These are phyloP conservation scores for Philaethria dido DNA, from an alignment of 2,888 invertebrate genomes.

Conservation along the genomic window DNA sequence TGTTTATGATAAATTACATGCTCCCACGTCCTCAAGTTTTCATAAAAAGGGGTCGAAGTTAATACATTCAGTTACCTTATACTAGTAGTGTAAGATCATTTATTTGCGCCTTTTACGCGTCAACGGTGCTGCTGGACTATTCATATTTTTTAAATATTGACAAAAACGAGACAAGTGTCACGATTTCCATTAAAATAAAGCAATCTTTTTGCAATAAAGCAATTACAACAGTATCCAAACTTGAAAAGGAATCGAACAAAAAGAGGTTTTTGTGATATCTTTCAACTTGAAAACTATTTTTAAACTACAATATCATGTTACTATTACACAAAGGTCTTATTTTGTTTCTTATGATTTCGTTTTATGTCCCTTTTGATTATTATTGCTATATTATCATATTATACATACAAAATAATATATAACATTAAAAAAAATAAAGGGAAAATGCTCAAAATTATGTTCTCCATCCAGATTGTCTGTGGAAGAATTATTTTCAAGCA, in stretches of 20 bases:
- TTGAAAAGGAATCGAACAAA: constrained; percentile 8
- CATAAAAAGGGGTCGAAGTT: too few species aligned
- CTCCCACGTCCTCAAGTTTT: too few species aligned
- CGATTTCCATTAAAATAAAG: constrained; percentile 36
- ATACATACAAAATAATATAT: too few species aligned
- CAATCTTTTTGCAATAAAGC: constrained; percentile 18
- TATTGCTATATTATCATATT: too few species aligned
- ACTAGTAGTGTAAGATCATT: too few species aligned
- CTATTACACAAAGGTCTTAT: neutral
- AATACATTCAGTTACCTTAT: too few species aligned
- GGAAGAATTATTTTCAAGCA: too few species aligned
- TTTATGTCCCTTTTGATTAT: neutral
- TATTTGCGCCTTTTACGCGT: too few species aligned
- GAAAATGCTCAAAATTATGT: too few species aligned
- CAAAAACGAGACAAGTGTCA: constrained; percentile 33
- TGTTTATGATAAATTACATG: too few species aligned
- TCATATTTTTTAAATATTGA: constrained; percentile 30
- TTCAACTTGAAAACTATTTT: neutral
- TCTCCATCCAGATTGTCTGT: too few species aligned
- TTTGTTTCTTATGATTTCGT: neutral
- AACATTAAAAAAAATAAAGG: too few species aligned
- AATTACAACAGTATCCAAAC: neutral
- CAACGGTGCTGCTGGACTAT: neutral
- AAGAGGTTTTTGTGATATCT: constrained; percentile 5
- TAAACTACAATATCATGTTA: neutral